A percentile compares a stretch with the other conserved stretches of the same genome.
Evolutionary conservation across 2,797 vertebrate genomes (phyloP).

Genomic region (Neosalanx taihuensis): DNA sequence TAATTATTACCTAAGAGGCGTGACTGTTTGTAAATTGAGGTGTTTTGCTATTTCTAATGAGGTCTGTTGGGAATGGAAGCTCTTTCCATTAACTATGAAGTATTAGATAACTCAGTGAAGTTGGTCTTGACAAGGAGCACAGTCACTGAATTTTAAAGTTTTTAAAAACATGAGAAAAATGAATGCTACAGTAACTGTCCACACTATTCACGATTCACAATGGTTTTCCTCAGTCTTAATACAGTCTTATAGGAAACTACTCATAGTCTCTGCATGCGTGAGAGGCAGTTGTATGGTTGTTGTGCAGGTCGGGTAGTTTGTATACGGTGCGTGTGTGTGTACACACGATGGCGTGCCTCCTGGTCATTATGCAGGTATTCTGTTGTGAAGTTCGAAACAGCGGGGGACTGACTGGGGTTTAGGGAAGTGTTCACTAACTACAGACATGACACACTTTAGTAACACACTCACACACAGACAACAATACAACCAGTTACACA

Average conservation of each 20-base stretch:
- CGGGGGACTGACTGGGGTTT: slow-evolving; percentile 27
- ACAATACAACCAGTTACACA: slow-evolving; percentile 12
- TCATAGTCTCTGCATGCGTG: neutral
- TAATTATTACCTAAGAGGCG: slow-evolving; percentile 53
- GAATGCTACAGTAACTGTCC: no score
- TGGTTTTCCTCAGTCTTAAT: neutral
- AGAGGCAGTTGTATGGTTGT: neutral
- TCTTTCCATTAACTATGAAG: slow-evolving; percentile 33
- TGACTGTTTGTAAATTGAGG: slow-evolving; percentile 46
- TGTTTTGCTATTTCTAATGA: slow-evolving; percentile 57
- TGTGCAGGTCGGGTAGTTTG: neutral
- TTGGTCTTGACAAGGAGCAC: slow-evolving; percentile 12
- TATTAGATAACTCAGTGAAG: slow-evolving; percentile 21
- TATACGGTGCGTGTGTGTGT: slow-evolving; percentile 9
- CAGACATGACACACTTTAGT: slow-evolving; percentile 10
- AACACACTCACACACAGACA: neutral
- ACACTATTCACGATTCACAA: no score
- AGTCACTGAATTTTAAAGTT: neutral
- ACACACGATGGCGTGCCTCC: slow-evolving; percentile 20
- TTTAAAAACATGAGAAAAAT: neutral
- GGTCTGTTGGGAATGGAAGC: slow-evolving; percentile 49
- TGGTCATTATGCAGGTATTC: slow-evolving; percentile 28
- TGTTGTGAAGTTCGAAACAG: slow-evolving; percentile 31
- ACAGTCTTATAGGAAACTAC: neutral
- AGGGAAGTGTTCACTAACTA: slow-evolving; percentile 28